Percentiles rank a stretch among this genome's conserved stretches.
These are phyloP conservation scores for Endomychus coccineus DNA, from an alignment of 2,888 invertebrate genomes.

Conservation along the genomic window DNA sequence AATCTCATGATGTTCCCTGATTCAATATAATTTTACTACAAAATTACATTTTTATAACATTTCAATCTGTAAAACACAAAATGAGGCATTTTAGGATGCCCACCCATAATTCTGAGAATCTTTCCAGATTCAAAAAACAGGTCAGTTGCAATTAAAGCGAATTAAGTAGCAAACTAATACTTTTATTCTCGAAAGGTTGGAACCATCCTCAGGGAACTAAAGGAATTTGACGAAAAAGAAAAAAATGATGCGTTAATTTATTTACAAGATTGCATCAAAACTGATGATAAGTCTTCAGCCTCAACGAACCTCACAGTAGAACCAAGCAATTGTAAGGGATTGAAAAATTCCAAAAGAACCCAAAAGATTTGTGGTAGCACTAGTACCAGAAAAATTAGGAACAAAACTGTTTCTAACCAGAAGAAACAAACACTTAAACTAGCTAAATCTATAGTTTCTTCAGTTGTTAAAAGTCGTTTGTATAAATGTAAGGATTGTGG, in stretches of 20 bases:
- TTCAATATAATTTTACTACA: too few relatives aligned
- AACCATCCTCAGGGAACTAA: constrained; percentile 21
- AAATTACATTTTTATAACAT: too few relatives aligned
- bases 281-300: too few relatives aligned
- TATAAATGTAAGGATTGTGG: constrained; percentile 23
- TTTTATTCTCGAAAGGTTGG: constrained; percentile 19
- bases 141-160: constrained; percentile 10
- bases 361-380: too few relatives aligned
- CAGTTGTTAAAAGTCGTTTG: too few relatives aligned
- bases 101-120: constrained; percentile 16
- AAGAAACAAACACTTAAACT: constrained; percentile 11
- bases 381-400: too few relatives aligned
- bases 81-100: constrained; percentile 21
- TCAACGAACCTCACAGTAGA: constrained; percentile 3
- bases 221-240: constrained; percentile 22
- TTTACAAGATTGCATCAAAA: constrained; percentile 18
- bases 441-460: too few relatives aligned
- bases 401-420: constrained; percentile 1
- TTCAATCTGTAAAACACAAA: too few relatives aligned
- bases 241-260: constrained; percentile 24
- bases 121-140: constrained; percentile 20
- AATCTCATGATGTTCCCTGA: too few relatives aligned
- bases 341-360: too few relatives aligned
- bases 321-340: constrained; percentile 1
- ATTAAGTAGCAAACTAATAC: constrained; percentile 5